Evolutionary conservation across 2,113 vertebrate genomes (phyloP), one percentile per base, ranked within the genome.

Genomic region (Xiphophorus hellerii): DNA sequence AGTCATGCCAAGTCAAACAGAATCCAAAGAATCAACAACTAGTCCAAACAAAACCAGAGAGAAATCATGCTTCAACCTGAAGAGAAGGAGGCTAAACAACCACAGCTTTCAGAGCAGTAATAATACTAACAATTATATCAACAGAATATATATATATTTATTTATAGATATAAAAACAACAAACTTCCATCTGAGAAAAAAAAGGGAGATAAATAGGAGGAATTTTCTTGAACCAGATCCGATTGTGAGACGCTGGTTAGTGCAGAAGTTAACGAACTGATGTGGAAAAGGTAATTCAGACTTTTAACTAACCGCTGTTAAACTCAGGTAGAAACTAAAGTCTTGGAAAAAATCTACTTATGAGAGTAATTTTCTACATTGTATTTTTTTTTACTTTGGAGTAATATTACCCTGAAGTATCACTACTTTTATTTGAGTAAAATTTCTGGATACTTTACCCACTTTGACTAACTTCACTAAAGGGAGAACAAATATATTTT

Each of bases 191-290:
- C 84, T 88, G 84, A 86, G 79, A 89, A 88, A 84, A 78, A 80
- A 87, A 84, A 86, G 80, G 73, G 88, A 73, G 87, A 90, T 90
- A 89, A 90, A 92, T 91, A 91, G 74, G 78, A 86, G 81, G 77
- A 88, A 66, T 76, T 66, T 72, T n/a, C 51, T 58, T 71, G 66
- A 87, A 87, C 81, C 12, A 31, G 89, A 81, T 84, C 84, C 86
- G 93, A 94, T 94, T 95, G 93, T 93, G 86, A 91, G 76, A 91
- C 73, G 90, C 91, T 91, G 86, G 74, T 91, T 91, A 91, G 93
- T 95, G 92, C 93, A 93, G 83, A 78, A 65, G 83, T 80, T 39
- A 81, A 37, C 9, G 10, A 37, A 37, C 10, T 37, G 35, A 35
- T 35, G 35, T 35, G 9, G 9, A 35, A 11, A 35, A 37, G 9